Evolutionary conservation across 2,888 invertebrate species (phyloP).

Genomic region (Coenonympha glycerion): DNA sequence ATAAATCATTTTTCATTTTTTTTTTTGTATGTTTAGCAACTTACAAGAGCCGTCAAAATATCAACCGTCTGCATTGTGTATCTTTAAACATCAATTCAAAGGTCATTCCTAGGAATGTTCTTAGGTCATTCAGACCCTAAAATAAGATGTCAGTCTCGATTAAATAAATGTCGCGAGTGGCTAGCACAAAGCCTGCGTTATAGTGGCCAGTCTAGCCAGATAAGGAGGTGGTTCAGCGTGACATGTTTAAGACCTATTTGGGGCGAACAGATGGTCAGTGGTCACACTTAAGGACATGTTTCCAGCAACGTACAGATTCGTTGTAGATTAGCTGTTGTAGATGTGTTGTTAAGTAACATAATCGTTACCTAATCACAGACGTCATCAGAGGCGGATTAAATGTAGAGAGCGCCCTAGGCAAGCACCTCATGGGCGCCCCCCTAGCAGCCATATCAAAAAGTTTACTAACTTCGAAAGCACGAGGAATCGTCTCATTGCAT

Average conservation of each 20-base stretch:
- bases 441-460: too few species aligned
- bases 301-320: background rate
- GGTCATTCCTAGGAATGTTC: too few species aligned
- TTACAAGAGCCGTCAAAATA: background rate
- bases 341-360: background rate
- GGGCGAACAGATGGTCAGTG: slow-evolving; percentile 7
- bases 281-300: background rate
- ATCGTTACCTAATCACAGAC: too few species aligned
- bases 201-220: background rate
- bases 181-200: background rate
- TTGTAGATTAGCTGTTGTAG: background rate
- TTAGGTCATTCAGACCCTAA: slow-evolving; percentile 5
- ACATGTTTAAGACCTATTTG: background rate
- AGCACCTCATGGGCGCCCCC: too few species aligned
- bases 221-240: background rate
- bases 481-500: too few species aligned
- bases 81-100: background rate
- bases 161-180: slow-evolving; percentile 7
- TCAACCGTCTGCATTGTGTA: background rate
- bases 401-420: too few species aligned
- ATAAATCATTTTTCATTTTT: too few species aligned
- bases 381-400: too few species aligned
- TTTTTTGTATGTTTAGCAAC: too few species aligned
- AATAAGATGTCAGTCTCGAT: slow-evolving; percentile 9
- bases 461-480: too few species aligned